phyloP scores from a whole-genome alignment of 2,888 invertebrate species.

The Parapristionchus giblindavisi region DNA sequence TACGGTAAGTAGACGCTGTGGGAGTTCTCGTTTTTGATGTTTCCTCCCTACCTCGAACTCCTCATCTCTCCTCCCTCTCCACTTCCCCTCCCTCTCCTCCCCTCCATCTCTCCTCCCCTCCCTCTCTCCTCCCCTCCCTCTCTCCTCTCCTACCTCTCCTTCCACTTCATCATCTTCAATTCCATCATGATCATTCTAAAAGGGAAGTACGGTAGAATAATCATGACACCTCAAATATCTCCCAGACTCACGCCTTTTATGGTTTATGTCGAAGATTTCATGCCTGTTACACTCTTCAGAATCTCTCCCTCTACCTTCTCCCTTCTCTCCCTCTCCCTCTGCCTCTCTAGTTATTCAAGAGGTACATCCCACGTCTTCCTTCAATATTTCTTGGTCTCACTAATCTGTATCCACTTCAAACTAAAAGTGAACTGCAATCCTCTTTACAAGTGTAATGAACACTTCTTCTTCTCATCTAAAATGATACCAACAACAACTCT shows the following conservation, averaged over 20 bases:
- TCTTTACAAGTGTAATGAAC: too few species aligned
- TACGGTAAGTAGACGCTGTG: too few species aligned
- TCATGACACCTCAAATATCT: too few species aligned
- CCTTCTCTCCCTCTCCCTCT: neutral
- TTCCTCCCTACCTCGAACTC: neutral
- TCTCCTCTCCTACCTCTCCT: too few species aligned
- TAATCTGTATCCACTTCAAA: too few species aligned
- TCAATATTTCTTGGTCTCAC: too few species aligned
- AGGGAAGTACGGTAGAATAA: neutral
- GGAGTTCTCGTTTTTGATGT: neutral
- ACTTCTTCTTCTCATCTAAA: too few species aligned
- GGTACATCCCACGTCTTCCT: too few species aligned
- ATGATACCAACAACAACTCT: too few species aligned
- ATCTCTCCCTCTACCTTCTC: neutral
- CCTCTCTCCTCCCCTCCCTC: neutral
- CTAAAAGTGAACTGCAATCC: too few species aligned
- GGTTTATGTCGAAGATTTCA: neutral
- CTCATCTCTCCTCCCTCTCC: neutral
- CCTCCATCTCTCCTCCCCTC: neutral
- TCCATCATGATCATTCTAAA: neutral
- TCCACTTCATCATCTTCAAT: neutral
- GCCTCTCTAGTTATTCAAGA: too few species aligned
- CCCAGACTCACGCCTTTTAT: too few species aligned
- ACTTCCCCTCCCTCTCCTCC: neutral
- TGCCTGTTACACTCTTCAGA: neutral